Conservation (phyloP, 2,797 vertebrate species). For the Lycodopsis pacificus region DNA sequence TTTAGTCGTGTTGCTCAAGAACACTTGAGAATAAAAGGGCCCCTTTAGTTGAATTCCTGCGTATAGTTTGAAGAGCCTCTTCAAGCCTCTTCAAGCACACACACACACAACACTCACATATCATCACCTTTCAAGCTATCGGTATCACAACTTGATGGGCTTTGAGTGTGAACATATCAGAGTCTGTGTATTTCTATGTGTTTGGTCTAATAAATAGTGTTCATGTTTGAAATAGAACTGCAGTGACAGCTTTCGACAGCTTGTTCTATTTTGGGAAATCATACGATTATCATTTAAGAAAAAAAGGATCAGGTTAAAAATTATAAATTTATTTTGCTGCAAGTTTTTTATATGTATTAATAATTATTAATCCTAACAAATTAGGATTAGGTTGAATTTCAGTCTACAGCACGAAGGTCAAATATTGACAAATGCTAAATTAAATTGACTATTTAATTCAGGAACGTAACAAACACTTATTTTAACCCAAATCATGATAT, state of each 20-base stretch:
- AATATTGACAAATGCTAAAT: no score
- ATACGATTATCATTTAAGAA: no score
- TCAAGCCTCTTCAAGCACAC: neutral
- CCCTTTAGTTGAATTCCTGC: neutral
- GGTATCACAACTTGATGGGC: neutral
- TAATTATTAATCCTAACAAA: no score
- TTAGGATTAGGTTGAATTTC: no score
- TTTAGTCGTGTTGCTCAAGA: conserved; percentile 3
- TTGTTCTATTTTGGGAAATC: no score
- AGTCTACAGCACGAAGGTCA: neutral
- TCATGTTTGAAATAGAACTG: neutral
- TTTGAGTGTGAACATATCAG: neutral
- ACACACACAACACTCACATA: neutral
- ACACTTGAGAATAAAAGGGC: neutral
- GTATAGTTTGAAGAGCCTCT: neutral
- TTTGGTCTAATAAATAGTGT: neutral
- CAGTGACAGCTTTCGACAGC: no score
- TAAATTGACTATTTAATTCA: neutral
- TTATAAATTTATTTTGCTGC: neutral
- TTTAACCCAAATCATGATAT: neutral
- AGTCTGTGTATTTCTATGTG: neutral
- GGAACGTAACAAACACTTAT: neutral
- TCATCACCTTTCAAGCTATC: neutral
- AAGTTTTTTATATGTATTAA: no score
- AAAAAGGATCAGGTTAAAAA: neutral